Evolutionary conservation across 2,113 vertebrate species (phyloP), one percentile per base, ranked within the genome.

Genomic region (Rissa tridactyla): DNA sequence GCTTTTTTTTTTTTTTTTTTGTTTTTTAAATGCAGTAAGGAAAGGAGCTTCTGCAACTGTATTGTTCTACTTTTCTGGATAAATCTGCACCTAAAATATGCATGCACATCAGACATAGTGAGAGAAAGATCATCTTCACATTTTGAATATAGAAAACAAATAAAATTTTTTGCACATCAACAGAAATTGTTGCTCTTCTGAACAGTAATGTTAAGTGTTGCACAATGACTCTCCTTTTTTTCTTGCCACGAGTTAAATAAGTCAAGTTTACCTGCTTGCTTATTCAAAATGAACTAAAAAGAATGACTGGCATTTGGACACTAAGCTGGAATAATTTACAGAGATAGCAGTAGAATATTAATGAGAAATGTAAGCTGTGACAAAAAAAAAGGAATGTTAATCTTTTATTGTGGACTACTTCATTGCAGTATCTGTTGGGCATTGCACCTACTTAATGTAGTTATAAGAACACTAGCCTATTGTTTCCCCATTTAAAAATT

Each of bases 211-310:
- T 82, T 82, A 44, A 71, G 26, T 17, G 13, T 23, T 75, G 44
- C 14, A 66, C 23, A 38, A 11, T 82, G 65, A 89, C 27, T 93
- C 26, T 60, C 34, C 11, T 34, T 83, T 58, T 82, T 90, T 90
- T 34, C 23, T 69, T 5, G 2, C 12, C 54, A 15, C 4, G 7
- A 51, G 34, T 68, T 92, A 88, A 15, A 4, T 58, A 95, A 94
- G 21, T 65, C 26, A 90, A 94, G 68, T 96, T 87, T 79, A 54
- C 36, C 61, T 96, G 61, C 30, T 54, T 46, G 47, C 49, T 94
- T 97, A 92, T 90, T 97, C 75, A 92, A 96, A 95, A 95, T 90
- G 72, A 94, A 87, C 55, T 55, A 54, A 36, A 68, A 64, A 42
- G 26, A 55, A 86, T 94, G 49, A 90, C 61, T 97, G 68, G 46